These are phyloP conservation scores for Atta cephalotes DNA, from an alignment of 1,140 invertebrate genomes.

Conservation along the genomic window DNA sequence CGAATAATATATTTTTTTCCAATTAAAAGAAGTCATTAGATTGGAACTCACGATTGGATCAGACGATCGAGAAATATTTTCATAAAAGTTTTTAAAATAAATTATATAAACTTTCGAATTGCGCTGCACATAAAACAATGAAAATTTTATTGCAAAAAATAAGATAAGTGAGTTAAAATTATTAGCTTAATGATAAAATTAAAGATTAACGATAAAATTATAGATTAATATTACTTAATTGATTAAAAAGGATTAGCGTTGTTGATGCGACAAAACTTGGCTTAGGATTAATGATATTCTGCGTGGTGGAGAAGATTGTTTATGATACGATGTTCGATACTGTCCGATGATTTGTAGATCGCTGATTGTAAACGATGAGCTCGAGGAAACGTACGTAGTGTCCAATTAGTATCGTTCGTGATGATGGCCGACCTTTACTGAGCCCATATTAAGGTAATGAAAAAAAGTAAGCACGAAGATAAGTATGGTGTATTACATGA, in stretches of 20 bases:
- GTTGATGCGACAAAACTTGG: constrained; percentile 61
- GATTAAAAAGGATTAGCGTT: constrained; percentile 61
- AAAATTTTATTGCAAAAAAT: constrained; percentile 9
- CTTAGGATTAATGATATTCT: constrained; percentile 55
- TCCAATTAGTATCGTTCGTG: constrained; percentile 39
- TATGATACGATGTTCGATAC: constrained; percentile 10
- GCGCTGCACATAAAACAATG: background rate
- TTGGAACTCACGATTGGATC: background rate
- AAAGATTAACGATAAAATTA: constrained; percentile 59
- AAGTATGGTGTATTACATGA: constrained; percentile 17
- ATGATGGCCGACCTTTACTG: constrained; percentile 42
- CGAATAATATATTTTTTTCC: constrained; percentile 1
- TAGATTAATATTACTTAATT: constrained; percentile 62
- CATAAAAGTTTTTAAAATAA: background rate
- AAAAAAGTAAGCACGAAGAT: constrained; percentile 39
- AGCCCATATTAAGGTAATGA: constrained; percentile 46
- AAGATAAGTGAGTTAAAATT: constrained; percentile 47
- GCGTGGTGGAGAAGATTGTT: constrained; percentile 31
- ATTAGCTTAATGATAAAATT: constrained; percentile 60
- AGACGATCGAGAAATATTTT: background rate
- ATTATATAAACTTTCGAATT: background rate
- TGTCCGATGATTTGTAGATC: constrained; percentile 25
- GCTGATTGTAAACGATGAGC: constrained; percentile 18
- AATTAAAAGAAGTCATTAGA: constrained; percentile 32
- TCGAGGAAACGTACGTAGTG: background rate